A percentile compares a stretch with the other conserved stretches of the same genome.
phyloP scores from a whole-genome alignment of 2,888 invertebrate genomes.

The Hydraecia micacea region DNA sequence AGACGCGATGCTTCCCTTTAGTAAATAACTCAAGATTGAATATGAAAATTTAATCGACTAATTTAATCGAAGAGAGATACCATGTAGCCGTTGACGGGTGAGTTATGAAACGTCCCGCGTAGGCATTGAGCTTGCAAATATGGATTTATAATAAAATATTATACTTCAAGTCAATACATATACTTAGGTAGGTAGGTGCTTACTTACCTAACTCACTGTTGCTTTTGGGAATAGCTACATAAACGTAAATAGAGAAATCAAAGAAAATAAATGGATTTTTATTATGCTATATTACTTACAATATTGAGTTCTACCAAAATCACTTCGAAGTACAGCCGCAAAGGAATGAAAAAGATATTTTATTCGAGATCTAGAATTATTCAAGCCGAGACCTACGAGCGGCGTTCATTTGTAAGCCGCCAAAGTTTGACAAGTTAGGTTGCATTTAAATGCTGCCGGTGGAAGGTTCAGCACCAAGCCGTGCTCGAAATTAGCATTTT shows the following conservation, averaged over 20 bases:
- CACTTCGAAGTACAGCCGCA: conserved; percentile 18
- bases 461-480: conserved; percentile 69
- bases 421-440: conserved; percentile 85
- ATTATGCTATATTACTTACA: conserved; percentile 31
- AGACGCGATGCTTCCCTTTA: conserved; percentile 86
- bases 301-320: conserved; percentile 16
- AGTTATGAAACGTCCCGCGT: conserved; percentile 76
- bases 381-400: conserved; percentile 65
- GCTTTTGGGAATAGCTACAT: conserved; percentile 17
- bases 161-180: conserved; percentile 17
- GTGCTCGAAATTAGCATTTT: conserved; percentile 82
- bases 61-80: conserved; percentile 91
- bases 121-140: conserved; percentile 66
- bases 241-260: conserved; percentile 21
- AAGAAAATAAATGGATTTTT: conserved; percentile 37
- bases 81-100: conserved; percentile 73
- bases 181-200: neutral
- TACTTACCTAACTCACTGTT: neutral
- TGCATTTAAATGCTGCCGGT: conserved; percentile 83
- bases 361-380: conserved; percentile 58
- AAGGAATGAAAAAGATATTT: conserved; percentile 40
- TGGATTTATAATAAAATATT: conserved; percentile 61
- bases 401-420: conserved; percentile 82
- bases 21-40: conserved; percentile 94
- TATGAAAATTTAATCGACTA: conserved; percentile 95